Conservation (phyloP, 1,140 invertebrate genomes). For the Scaptomyza montana region DNA sequence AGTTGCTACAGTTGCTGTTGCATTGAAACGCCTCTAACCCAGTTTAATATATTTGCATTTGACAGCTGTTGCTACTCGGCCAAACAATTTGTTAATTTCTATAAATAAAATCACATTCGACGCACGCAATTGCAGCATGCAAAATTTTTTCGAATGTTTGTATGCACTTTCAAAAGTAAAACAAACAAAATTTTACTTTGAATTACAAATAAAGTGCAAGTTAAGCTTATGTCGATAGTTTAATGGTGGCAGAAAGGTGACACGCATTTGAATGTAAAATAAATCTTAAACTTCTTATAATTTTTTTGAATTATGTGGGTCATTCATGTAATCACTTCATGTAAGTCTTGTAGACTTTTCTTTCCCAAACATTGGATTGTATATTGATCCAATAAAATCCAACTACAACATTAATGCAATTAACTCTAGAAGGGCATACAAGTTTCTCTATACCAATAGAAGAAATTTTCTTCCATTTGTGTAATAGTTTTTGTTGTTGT, state of each 20-base stretch:
- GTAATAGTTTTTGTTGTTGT: slow-evolving; percentile 5
- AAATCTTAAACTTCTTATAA: no score
- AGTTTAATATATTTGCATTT: slow-evolving; percentile 55
- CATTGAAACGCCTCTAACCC: slow-evolving; percentile 55
- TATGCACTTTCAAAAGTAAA: not conserved
- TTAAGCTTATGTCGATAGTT: no score
- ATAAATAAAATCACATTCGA: slow-evolving; percentile 65
- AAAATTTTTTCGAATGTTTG: slow-evolving; percentile 10
- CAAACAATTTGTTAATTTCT: slow-evolving; percentile 61
- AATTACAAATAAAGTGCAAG: no score
- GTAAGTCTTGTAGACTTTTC: no score
- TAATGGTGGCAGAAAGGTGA: no score
- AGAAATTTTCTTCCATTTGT: not conserved
- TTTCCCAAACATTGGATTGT: no score
- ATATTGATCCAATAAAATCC: no score
- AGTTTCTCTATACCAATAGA: slow-evolving; percentile 4
- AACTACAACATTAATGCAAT: not conserved
- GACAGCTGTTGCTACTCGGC: slow-evolving; percentile 62
- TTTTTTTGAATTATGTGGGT: no score
- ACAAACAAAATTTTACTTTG: not conserved
- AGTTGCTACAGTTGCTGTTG: slow-evolving; percentile 7
- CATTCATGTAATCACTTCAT: no score
- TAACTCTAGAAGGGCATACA: slow-evolving; percentile 27
- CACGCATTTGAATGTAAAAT: no score
- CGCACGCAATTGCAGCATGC: slow-evolving; percentile 41